These are phyloP conservation scores for Orthosia gracilis DNA, from an alignment of 2,888 invertebrate genomes.

Conservation along the genomic window DNA sequence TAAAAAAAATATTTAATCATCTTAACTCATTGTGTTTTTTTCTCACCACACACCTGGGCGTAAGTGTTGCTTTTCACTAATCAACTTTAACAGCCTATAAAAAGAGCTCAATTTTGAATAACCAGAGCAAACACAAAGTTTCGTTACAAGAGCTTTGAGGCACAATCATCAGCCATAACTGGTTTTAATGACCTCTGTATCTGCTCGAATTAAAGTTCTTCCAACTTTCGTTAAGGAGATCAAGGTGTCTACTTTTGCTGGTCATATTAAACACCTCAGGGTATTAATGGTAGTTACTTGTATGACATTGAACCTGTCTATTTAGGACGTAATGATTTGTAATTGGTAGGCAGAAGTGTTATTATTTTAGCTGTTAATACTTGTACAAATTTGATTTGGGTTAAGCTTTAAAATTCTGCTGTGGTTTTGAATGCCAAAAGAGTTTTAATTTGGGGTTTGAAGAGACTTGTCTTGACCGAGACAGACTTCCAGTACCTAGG, in stretches of 20 bases:
- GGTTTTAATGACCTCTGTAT: slow-evolving; percentile 70
- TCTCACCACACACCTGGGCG: slow-evolving; percentile 63
- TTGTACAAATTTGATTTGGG: slow-evolving; percentile 40
- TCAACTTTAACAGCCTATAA: slow-evolving; percentile 27
- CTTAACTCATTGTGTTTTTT: slow-evolving; percentile 66
- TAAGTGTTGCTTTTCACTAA: slow-evolving; percentile 19
- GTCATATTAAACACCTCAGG: slow-evolving; percentile 69
- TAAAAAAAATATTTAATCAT: slow-evolving; percentile 66
- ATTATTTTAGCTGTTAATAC: slow-evolving; percentile 51
- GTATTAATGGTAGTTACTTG: slow-evolving; percentile 64
- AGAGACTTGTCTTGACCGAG: slow-evolving; percentile 4
- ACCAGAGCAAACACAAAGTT: slow-evolving; percentile 59
- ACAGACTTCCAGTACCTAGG: no score
- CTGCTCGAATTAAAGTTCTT: slow-evolving; percentile 51
- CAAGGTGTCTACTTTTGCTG: slow-evolving; percentile 59
- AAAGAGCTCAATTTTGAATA: slow-evolving; percentile 62
- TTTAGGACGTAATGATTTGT: slow-evolving; percentile 74
- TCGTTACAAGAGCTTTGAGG: slow-evolving; percentile 64
- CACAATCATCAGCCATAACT: slow-evolving; percentile 75
- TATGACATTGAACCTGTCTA: slow-evolving; percentile 70
- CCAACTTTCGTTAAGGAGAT: slow-evolving; percentile 51
- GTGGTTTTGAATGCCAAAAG: slow-evolving; percentile 1
- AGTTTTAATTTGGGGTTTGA: background rate
- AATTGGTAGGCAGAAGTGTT: slow-evolving; percentile 67
- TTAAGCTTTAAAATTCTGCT: background rate